Base-by-base conservation (phyloP, 2,113 vertebrate genomes). In the Columba livia region DNA sequence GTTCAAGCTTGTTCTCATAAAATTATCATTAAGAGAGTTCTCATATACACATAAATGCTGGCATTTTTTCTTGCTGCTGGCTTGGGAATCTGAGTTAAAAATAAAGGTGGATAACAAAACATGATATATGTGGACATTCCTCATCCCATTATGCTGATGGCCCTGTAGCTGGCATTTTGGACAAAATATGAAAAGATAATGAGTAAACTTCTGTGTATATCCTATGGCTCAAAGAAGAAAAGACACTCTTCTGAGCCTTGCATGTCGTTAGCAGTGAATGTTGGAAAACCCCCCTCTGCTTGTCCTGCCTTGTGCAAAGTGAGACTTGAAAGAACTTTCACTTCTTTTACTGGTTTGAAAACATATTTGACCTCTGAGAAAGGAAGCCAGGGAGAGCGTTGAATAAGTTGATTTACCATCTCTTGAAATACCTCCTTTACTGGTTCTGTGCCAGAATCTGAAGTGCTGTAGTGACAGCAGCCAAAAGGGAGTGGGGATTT, bases 381-480 rank as follows among this genome's bases (percentile, higher is more conserved):
- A 96, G 94, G 93, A 97, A 97, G 88, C 83, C 73, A 67, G 65
- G 53, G 64, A 96, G 79, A 94, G 53, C 7, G 0, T 9, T 95
- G 93, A 95, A 50, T 93, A 90, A 95, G 89, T 95, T 95, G 93
- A 96, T 97, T 97, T 97, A 94, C 88, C 87, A 74, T 95, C 91
- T 95, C 94, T 92, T 87, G 91, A 95, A 96, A 96, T 94, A 95
- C 91, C 89, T 96, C 85, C 85, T 96, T 92, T 92, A 69, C 80
- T 95, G 92, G 86, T 92, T 92, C 80, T 42, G 62, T 92, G 94
- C 95, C 95, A 97, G 89, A 93, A 92, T 94, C 89, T 96, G 88
- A 95, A 97, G 91, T 96, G 77, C 85, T 82, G 66, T 84, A 95
- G 79, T 93, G 85, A 94, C 91, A 94, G 85, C 93, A 96, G 95